Conservation (phyloP, 92 coral and sea anemone species). For the Hydrozoanthus gracilis region DNA sequence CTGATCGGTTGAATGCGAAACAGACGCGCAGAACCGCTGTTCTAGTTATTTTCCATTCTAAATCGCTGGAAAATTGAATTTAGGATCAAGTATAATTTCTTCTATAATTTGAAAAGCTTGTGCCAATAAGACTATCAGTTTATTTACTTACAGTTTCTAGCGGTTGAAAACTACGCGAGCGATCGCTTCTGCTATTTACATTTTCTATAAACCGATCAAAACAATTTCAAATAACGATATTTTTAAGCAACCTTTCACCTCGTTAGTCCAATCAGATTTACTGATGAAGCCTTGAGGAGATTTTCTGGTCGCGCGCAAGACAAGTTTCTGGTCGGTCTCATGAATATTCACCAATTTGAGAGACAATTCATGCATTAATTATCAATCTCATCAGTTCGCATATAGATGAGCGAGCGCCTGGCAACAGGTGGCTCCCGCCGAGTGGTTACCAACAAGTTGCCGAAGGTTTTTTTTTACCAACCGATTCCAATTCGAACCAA, state of each 20-base stretch:
- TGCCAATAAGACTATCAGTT: not conserved
- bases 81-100: not conserved
- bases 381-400: conserved; percentile 78
- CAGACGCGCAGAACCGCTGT: not conserved
- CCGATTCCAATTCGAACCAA: conserved; percentile 60
- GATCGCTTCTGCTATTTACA: conserved; percentile 16
- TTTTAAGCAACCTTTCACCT: conserved; percentile 5
- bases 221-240: conserved; percentile 33
- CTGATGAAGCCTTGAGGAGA: conserved; percentile 14
- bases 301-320: conserved; percentile 33
- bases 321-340: conserved; percentile 5
- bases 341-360: conserved; percentile 68
- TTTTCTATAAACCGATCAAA: conserved; percentile 41
- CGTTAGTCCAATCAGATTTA: conserved; percentile 20
- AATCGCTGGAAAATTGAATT: not conserved
- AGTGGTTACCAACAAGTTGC: conserved; percentile 65
- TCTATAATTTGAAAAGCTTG: not conserved
- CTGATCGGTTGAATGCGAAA: not conserved
- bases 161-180: not conserved
- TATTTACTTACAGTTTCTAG: conserved; percentile 1
- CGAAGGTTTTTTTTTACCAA: conserved; percentile 47
- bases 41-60: not conserved
- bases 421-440: conserved; percentile 92
- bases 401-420: conserved; percentile 84
- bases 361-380: conserved; percentile 73